phyloP scores from a whole-genome alignment of 2,113 vertebrate species.

The Nerophis lumbriciformis region DNA sequence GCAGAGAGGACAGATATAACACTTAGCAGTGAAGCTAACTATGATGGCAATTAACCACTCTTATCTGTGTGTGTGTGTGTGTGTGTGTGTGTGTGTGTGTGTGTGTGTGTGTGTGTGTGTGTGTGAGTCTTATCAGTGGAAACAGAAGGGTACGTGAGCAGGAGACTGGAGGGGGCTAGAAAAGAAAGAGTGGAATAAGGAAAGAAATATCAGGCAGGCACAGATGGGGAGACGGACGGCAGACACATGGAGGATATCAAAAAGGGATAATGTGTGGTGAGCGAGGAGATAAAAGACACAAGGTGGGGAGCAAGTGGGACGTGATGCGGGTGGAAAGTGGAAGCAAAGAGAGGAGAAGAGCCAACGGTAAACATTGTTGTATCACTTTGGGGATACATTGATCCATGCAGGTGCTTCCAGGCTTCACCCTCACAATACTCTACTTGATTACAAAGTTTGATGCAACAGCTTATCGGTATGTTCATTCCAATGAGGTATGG shows the following conservation, averaged over 20 bases:
- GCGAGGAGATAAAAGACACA: constrained; percentile 34
- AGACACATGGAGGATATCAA: constrained; percentile 42
- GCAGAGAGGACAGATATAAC: constrained; percentile 29
- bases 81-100: neutral
- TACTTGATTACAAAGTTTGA: neutral
- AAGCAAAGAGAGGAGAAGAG: neutral
- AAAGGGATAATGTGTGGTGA: constrained; percentile 30
- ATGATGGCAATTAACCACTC: constrained; percentile 33
- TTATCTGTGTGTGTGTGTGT: constrained; percentile 22
- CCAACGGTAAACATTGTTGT: neutral
- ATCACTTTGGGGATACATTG: constrained; percentile 13
- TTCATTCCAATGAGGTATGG: neutral
- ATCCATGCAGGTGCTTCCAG: neutral
- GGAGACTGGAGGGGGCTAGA: constrained; percentile 12
- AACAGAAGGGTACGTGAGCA: constrained; percentile 66
- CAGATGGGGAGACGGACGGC: constrained; percentile 28
- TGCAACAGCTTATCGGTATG: neutral
- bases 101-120: constrained; percentile 9
- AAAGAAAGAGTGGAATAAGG: constrained; percentile 43
- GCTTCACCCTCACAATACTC: neutral
- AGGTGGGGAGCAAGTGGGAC: constrained; percentile 24
- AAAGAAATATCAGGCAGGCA: constrained; percentile 36
- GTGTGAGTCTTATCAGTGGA: constrained; percentile 61
- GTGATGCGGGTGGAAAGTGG: constrained; percentile 28
- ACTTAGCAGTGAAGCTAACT: constrained; percentile 49